phyloP scores from a whole-genome alignment of 2,797 vertebrate genomes.

The Apogon talboti region DNA sequence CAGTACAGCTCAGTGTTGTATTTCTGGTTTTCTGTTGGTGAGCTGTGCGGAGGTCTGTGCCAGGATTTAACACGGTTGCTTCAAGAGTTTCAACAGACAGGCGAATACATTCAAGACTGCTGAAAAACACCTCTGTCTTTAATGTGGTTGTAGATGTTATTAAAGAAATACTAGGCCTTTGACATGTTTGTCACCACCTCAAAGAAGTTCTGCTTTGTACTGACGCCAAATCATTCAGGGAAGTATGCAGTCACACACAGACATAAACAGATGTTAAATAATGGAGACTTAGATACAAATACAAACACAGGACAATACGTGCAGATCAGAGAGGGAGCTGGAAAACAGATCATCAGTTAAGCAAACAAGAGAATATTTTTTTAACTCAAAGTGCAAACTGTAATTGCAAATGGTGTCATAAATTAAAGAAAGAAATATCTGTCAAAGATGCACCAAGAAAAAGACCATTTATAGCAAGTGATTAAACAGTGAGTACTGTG shows the following conservation, averaged over 20 bases:
- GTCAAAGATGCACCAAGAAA: background rate
- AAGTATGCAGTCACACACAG: constrained; percentile 44
- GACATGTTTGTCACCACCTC: constrained; percentile 51
- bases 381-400: constrained; percentile 7
- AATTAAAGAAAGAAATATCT: background rate
- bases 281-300: constrained; percentile 37
- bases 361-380: constrained; percentile 23
- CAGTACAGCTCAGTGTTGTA: background rate
- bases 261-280: constrained; percentile 46
- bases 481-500: background rate
- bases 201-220: constrained; percentile 47
- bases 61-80: constrained; percentile 27
- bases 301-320: constrained; percentile 33
- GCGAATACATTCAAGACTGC: constrained; percentile 32
- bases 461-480: constrained; percentile 9
- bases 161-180: constrained; percentile 34
- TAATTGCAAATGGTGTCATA: background rate
- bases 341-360: constrained; percentile 15
- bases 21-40: constrained; percentile 8
- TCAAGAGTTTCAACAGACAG: constrained; percentile 23
- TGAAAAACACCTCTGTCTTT: constrained; percentile 25
- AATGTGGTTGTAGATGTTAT: constrained; percentile 51
- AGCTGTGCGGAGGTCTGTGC: background rate
- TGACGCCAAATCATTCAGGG: constrained; percentile 58
- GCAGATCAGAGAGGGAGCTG: constrained; percentile 22